These are phyloP conservation scores for Drosophila pachea DNA, from an alignment of 1,140 invertebrate species.

Conservation along the genomic window DNA sequence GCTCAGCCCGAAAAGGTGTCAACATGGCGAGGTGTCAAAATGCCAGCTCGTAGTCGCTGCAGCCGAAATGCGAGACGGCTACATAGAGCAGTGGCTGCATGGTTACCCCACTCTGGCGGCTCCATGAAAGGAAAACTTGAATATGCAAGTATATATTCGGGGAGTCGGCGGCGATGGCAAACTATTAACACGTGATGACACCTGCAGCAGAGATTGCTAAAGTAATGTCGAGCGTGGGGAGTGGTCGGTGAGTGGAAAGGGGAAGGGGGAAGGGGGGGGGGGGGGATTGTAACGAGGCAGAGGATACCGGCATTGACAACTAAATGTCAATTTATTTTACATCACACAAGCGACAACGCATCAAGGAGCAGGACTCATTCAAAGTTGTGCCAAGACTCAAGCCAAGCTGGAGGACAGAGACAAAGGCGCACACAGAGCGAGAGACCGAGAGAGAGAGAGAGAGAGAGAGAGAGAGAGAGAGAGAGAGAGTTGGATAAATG, in stretches of 20 bases:
- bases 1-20: constrained; percentile 38
- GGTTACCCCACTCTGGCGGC: constrained; percentile 4
- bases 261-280: neutral
- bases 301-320: constrained; percentile 48
- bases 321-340: constrained; percentile 75
- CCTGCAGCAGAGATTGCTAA: constrained; percentile 48
- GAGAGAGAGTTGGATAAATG: neutral
- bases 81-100: constrained; percentile 3
- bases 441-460: neutral
- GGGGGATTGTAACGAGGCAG: neutral
- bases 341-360: constrained; percentile 51
- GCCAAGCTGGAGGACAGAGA: no score
- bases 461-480: neutral
- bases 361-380: constrained; percentile 25
- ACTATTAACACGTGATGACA: constrained; percentile 73
- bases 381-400: neutral
- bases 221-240: no score
- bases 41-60: constrained; percentile 4
- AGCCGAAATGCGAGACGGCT: constrained; percentile 1
- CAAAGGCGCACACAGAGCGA: no score
- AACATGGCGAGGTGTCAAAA: constrained; percentile 20
- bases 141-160: constrained; percentile 68
- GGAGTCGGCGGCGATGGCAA: constrained; percentile 52
- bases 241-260: no score
- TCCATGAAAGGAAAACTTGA: constrained; percentile 52